Evolutionary conservation across 2,113 vertebrate genomes (phyloP).

Genomic region (Scalopus aquaticus): DNA sequence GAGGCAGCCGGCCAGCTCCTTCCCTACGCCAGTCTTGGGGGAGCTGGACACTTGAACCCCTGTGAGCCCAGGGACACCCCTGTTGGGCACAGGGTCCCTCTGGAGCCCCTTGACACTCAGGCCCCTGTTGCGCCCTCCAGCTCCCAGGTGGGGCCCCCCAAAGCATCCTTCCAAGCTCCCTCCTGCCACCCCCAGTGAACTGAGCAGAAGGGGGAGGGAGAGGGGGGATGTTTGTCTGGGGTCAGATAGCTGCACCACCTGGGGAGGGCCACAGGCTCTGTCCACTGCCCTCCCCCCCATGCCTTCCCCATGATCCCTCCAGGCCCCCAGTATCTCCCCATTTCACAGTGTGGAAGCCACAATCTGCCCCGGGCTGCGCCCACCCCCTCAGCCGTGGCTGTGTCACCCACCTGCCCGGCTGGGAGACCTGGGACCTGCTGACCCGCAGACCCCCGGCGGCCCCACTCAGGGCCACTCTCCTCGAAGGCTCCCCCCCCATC

Average conservation of each 20-base stretch:
- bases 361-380: neutral
- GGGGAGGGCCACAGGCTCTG: neutral
- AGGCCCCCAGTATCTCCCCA: no score
- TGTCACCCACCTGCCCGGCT: no score
- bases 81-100: no score
- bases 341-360: neutral
- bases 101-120: neutral
- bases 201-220: neutral
- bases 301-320: neutral
- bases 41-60: neutral
- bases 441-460: no score
- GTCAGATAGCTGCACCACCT: neutral
- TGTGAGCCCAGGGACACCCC: neutral
- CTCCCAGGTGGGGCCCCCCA: neutral
- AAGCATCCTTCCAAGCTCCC: neutral
- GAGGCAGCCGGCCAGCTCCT: no score
- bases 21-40: neutral
- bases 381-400: no score
- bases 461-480: no score
- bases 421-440: no score
- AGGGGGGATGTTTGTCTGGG: neutral
- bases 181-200: neutral
- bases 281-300: neutral
- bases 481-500: no score
- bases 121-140: neutral